Evolutionary conservation across 2,888 invertebrate species (phyloP), one percentile per base, ranked within the genome.

Genomic region (Euzetes globulus): DNA sequence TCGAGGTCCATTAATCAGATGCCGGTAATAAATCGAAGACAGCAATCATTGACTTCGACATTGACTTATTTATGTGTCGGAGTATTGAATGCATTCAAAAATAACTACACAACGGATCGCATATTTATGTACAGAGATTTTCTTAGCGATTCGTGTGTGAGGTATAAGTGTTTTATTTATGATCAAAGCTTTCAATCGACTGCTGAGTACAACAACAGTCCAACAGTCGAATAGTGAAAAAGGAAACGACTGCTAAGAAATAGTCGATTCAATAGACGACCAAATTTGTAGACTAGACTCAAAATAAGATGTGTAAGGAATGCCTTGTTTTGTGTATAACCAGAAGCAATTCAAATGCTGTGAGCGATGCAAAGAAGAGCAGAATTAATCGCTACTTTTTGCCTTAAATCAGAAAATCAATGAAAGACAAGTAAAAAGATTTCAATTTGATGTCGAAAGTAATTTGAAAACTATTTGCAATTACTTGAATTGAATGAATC

Each of bases 391-490:
- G 41, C 13, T 41, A 33, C 33, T 41, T 63, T 33, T 63, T n/a
- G n/a, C 15, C 37, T 63, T 63, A 63, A 63, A 27, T 63, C 25
- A 63, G 15, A 37, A 33, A 63, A 29, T 63, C 63, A 63, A 63
- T 63, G 27, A n/a, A 63, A 33, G 1, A n/a, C n/a, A 41, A 15
- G n/a, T 9, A 63, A 63, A 63, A 52, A 13, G 52, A n/a, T 52
- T 52, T 52, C 22, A 58, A 22, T 58, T 58, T 58, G 22, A 27
- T 58, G 25, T 27, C 17, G 15, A 58, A 58, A 27, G 58, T 58
- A 27, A 58, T 58, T 58, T 27, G 27, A 58, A 58, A 58, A 58
- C 58, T 58, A 58, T 58, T 58, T 52, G 52, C 52, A 52, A 58
- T 25, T 58, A 58, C 27, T 50, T 5, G n/a, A 9, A n/a, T 50